These are phyloP conservation scores for Brachystomella parvula DNA, from an alignment of 1,140 invertebrate species.

Conservation along the genomic window DNA sequence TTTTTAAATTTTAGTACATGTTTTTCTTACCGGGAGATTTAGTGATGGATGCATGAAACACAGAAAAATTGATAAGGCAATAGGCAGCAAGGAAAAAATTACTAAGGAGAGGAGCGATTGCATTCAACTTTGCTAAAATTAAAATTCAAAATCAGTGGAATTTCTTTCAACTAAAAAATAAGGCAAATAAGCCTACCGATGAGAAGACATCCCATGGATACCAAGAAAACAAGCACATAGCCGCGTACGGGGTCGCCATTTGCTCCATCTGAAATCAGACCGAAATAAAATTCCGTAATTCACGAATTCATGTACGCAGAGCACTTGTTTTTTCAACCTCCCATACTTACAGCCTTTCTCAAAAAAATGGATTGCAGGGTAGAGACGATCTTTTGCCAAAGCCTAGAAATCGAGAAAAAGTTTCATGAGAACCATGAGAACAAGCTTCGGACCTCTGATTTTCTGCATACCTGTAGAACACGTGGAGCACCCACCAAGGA, in stretches of 20 bases:
- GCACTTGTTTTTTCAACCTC: not conserved
- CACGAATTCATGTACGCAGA: not conserved
- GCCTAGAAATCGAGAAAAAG: conserved; percentile 46
- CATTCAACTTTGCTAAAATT: conserved; percentile 47
- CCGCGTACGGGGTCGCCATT: conserved; percentile 56
- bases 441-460: not conserved
- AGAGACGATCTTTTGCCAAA: conserved; percentile 59
- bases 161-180: too few relatives aligned
- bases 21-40: conserved; percentile 51
- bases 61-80: conserved; percentile 58
- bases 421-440: not conserved
- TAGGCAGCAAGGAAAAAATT: conserved; percentile 60
- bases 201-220: conserved; percentile 53
- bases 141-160: conserved; percentile 1
- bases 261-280: too few relatives aligned
- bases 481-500: conserved; percentile 57
- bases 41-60: conserved; percentile 56
- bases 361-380: conserved; percentile 56
- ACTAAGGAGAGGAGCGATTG: conserved; percentile 55
- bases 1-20: too few relatives aligned
- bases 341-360: conserved; percentile 56
- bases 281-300: too few relatives aligned
- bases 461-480: conserved; percentile 37
- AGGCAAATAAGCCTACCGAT: conserved; percentile 48
- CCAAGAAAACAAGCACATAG: conserved; percentile 55